phyloP scores from a whole-genome alignment of 2,797 vertebrate species.

The Ispidina picta region DNA sequence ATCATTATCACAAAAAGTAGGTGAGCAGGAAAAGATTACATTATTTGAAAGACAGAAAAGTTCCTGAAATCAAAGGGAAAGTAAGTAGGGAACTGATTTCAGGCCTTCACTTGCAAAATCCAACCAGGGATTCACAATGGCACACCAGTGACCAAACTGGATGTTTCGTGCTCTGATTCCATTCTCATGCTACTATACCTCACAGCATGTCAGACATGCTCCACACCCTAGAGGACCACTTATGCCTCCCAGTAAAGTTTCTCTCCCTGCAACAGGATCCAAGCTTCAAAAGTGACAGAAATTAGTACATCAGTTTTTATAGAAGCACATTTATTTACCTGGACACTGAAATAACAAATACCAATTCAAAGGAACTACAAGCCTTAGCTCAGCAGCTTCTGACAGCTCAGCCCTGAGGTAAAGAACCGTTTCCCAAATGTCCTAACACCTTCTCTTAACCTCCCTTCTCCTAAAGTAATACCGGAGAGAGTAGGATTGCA shows the following conservation, averaged over 20 bases:
- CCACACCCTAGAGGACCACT: not conserved
- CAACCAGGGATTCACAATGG: not conserved
- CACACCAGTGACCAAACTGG: not conserved
- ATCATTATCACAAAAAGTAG: not conserved
- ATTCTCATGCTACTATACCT: not conserved
- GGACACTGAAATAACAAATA: not conserved
- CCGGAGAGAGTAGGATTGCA: not conserved
- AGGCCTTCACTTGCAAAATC: not conserved
- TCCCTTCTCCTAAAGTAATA: not conserved
- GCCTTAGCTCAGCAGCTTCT: not conserved
- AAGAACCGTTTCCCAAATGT: not conserved
- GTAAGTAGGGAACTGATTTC: not conserved
- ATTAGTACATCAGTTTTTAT: not conserved
- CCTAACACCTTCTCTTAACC: not conserved
- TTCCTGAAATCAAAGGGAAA: not conserved
- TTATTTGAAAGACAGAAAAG: not conserved
- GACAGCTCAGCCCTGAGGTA: not conserved
- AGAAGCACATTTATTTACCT: not conserved
- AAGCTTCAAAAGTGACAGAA: not conserved
- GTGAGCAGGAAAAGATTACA: not conserved
- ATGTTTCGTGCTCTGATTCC: not conserved
- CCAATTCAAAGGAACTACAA: not conserved
- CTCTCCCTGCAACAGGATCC: not conserved
- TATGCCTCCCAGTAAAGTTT: not conserved
- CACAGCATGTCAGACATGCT: not conserved